Base-by-base conservation (phyloP, 2,113 vertebrate genomes). In the Scopus umbretta region DNA sequence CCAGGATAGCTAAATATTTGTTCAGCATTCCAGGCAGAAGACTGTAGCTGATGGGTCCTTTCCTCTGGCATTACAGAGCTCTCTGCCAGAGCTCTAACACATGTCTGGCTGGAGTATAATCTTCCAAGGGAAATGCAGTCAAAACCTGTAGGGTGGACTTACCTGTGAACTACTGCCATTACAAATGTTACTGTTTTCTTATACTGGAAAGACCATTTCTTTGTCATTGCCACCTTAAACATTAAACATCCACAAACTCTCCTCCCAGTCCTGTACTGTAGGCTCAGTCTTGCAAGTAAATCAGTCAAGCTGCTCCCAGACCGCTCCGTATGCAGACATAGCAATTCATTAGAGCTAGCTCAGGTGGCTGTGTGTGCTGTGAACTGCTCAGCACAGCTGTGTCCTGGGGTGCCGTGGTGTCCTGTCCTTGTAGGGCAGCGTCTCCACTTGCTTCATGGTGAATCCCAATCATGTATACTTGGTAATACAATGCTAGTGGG, bases 301-400 rank as follows among this genome's bases (percentile, higher is more conserved):
- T 79, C 25, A 56, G 34, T 49, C 19, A 17, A 3, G 52, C 67
- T 92, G 47, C 78, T 80, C 5, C 16, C 72, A 72, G 80, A 62
- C 20, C 61, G 1, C 34, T 71, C 26, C 23, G 0, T 3, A 3
- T 32, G 47, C 66, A 34, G 45, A 25, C 14, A 2, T 2, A 22
- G 55, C 42, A 1, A 0, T 45, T 71, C 63, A 5, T 52, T 47
- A 59, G 53, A 11, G 61, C 55, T 16, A 14, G 68, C 55, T 70
- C 49, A 9, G 74, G 75, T 32, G 62, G 49, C 55, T 30, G 23
- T 6, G 27, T 19, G 74, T 11, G 52, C 80, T 42, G 47, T 10
- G 59, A 74, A 5, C 76, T 58, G 52, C 56, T 25, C 32, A 1
- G 10, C 11, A 5, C 6, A 13, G 16, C 67, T 45, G 17, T 67